Conservation (phyloP, 2,888 invertebrate species). For the Tiliacea citrago region DNA sequence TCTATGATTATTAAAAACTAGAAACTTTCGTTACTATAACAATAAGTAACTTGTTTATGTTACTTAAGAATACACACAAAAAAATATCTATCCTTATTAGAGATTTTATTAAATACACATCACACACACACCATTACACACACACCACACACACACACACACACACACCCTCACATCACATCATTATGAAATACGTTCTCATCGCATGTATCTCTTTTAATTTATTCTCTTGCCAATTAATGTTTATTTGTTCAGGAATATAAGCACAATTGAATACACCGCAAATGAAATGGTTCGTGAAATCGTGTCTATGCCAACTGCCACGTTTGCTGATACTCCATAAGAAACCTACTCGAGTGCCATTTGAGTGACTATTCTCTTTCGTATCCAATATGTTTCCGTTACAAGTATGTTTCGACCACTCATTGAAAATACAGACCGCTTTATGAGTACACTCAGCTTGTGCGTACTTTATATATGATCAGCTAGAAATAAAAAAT, state of each 20-base stretch:
- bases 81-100: too few species aligned
- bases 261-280: neutral
- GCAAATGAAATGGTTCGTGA: constrained; percentile 14
- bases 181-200: too few species aligned
- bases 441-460: constrained; percentile 33
- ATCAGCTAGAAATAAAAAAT: neutral
- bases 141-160: too few species aligned
- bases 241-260: neutral
- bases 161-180: too few species aligned
- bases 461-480: neutral
- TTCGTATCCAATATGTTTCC: constrained; percentile 36
- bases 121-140: too few species aligned
- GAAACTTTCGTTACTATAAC: too few species aligned
- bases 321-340: constrained; percentile 17
- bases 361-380: constrained; percentile 43
- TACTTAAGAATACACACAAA: too few species aligned
- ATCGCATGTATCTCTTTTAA: too few species aligned
- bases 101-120: too few species aligned
- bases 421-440: constrained; percentile 31
- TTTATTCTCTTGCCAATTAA: neutral
- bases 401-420: constrained; percentile 34
- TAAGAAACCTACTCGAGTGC: constrained; percentile 12
- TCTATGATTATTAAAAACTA: too few species aligned
- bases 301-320: constrained; percentile 17
- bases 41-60: too few species aligned